Percentiles rank a stretch among this genome's conserved stretches.
Evolutionary conservation across 2,888 invertebrate species (phyloP).

Genomic region (Apantesis nais): DNA sequence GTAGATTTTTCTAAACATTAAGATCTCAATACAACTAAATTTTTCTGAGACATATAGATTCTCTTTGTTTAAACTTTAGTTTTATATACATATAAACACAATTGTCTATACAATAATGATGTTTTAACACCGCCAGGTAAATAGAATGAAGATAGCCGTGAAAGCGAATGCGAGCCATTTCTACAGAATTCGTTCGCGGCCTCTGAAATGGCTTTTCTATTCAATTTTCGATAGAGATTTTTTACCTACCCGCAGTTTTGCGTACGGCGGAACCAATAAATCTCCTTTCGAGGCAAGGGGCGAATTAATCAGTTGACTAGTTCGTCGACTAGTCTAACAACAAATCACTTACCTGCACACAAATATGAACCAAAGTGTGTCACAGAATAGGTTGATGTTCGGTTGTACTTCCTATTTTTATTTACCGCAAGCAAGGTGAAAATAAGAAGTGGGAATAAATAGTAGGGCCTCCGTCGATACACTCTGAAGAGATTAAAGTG

Average conservation of each 20-base stretch:
- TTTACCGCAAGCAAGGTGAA: slow-evolving; percentile 79
- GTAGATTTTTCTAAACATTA: no score
- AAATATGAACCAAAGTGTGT: slow-evolving; percentile 59
- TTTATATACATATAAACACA: slow-evolving; percentile 24
- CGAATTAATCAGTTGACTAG: slow-evolving; percentile 83
- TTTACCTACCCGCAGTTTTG: slow-evolving; percentile 85
- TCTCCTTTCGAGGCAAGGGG: slow-evolving; percentile 83
- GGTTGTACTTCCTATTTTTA: slow-evolving; percentile 55
- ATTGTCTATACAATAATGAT: slow-evolving; percentile 45
- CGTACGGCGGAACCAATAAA: slow-evolving; percentile 85
- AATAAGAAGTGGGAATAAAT: slow-evolving; percentile 83
- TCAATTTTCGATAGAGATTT: slow-evolving; percentile 86
- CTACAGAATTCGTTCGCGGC: slow-evolving; percentile 74
- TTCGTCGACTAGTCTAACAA: slow-evolving; percentile 72
- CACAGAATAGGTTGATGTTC: slow-evolving; percentile 57
- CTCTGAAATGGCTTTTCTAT: slow-evolving; percentile 84
- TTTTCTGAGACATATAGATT: no score
- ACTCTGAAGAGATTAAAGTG: slow-evolving; percentile 83
- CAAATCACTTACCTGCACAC: slow-evolving; percentile 45
- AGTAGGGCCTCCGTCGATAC: slow-evolving; percentile 77
- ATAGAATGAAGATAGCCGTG: slow-evolving; percentile 77
- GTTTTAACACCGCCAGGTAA: slow-evolving; percentile 64
- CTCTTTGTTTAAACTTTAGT: no score
- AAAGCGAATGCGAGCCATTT: slow-evolving; percentile 71
- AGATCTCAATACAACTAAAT: no score